phyloP scores from a whole-genome alignment of 2,797 vertebrate species.

The Karalla daura region DNA sequence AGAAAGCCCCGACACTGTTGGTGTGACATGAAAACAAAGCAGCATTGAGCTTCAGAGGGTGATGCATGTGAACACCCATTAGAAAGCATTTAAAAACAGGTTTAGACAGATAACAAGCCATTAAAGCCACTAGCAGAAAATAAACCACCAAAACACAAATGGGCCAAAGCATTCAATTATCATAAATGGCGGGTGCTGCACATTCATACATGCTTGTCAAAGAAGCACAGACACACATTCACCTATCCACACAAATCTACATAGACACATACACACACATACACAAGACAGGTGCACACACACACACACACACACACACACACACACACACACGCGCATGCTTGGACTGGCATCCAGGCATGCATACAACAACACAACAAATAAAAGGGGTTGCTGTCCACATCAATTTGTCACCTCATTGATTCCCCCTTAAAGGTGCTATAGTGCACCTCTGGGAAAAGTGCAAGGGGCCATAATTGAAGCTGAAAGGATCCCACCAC shows the following conservation, averaged over 20 bases:
- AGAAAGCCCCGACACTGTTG: constrained; percentile 31
- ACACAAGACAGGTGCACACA: constrained; percentile 27
- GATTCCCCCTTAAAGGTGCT: constrained; percentile 79
- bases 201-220: constrained; percentile 56
- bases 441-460: constrained; percentile 77
- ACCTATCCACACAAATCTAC: constrained; percentile 2
- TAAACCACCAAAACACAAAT: constrained; percentile 73
- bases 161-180: constrained; percentile 76
- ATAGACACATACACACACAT: not conserved
- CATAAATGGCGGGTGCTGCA: constrained; percentile 54
- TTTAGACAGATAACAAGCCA: constrained; percentile 76
- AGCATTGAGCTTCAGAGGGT: constrained; percentile 31
- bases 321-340: not conserved
- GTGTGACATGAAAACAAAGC: constrained; percentile 37
- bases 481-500: constrained; percentile 76
- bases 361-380: constrained; percentile 68
- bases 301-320: not conserved
- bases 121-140: constrained; percentile 74
- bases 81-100: constrained; percentile 70
- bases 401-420: constrained; percentile 83
- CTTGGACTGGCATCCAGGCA: constrained; percentile 49
- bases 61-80: constrained; percentile 62
- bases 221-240: constrained; percentile 27
- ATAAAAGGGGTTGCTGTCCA: constrained; percentile 79
- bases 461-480: constrained; percentile 76